Evolutionary conservation across 2,888 invertebrate genomes (phyloP).

Genomic region (Harpalus rubripes): DNA sequence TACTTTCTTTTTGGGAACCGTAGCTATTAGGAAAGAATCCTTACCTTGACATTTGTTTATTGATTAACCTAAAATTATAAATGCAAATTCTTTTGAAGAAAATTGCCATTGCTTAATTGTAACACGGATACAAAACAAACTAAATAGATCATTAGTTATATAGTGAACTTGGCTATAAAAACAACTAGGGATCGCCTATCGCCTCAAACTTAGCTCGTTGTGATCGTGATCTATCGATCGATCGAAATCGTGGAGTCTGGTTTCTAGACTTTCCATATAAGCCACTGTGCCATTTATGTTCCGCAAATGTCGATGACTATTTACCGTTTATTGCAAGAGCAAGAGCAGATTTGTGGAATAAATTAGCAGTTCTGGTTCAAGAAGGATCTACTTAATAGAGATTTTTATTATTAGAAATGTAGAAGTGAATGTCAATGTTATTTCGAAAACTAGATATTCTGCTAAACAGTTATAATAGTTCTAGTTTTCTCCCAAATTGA

Average conservation of each 20-base stretch:
- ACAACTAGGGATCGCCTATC: too few relatives aligned
- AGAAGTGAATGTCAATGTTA: too few relatives aligned
- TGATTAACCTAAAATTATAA: constrained; percentile 42
- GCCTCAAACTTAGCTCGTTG: neutral
- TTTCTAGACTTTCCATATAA: constrained; percentile 18
- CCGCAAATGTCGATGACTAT: neutral
- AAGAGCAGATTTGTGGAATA: neutral
- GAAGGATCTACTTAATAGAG: neutral
- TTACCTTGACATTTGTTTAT: constrained; percentile 29
- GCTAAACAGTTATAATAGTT: too few relatives aligned
- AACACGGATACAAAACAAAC: constrained; percentile 9
- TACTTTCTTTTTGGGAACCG: neutral
- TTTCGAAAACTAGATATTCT: too few relatives aligned
- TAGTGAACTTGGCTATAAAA: constrained; percentile 14
- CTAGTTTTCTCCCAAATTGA: too few relatives aligned
- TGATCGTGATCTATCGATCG: constrained; percentile 21
- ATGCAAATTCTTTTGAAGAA: constrained; percentile 32
- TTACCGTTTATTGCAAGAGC: neutral
- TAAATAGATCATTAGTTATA: constrained; percentile 35
- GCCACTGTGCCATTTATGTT: constrained; percentile 32
- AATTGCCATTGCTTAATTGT: neutral
- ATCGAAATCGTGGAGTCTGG: constrained; percentile 11
- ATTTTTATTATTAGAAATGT: too few relatives aligned
- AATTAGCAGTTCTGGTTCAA: neutral
- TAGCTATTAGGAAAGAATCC: neutral